Percentiles rank a stretch among this genome's conserved stretches.
These are phyloP conservation scores for Rhinichthys klamathensis DNA, from an alignment of 2,113 vertebrate genomes.

Conservation along the genomic window DNA sequence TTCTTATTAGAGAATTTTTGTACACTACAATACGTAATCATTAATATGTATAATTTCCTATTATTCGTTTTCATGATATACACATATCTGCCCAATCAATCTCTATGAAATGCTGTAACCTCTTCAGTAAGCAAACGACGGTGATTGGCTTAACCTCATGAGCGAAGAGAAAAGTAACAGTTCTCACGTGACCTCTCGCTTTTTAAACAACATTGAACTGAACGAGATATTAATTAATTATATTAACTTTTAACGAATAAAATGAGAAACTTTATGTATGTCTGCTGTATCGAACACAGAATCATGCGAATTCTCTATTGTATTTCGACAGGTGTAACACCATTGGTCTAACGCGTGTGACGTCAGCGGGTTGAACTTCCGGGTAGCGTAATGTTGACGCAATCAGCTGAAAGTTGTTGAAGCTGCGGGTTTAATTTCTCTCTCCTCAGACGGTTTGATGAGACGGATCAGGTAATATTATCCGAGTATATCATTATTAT, in stretches of 20 bases:
- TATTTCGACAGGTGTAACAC: background rate
- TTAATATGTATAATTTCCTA: background rate
- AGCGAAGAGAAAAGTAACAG: background rate
- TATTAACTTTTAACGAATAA: background rate
- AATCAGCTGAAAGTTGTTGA: conserved; percentile 3
- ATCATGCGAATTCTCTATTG: too few relatives aligned
- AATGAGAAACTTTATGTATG: background rate
- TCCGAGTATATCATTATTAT: background rate
- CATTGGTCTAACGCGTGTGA: background rate
- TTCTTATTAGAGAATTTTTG: background rate
- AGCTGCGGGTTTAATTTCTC: background rate
- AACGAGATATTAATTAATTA: background rate
- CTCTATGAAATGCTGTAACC: too few relatives aligned
- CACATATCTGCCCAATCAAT: background rate
- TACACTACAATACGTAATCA: background rate
- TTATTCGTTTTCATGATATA: background rate
- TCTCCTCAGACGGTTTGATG: conserved; percentile 19
- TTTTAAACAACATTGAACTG: background rate
- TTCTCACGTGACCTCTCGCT: rapidly evolving
- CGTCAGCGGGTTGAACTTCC: conserved; percentile 7
- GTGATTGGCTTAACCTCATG: background rate
- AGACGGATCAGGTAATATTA: background rate
- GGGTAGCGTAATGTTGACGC: conserved; percentile 17
- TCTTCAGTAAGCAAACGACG: too few relatives aligned
- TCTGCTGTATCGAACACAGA: background rate